Base-by-base conservation (phyloP, 2,797 vertebrate species). In the Propithecus deckenii region DNA sequence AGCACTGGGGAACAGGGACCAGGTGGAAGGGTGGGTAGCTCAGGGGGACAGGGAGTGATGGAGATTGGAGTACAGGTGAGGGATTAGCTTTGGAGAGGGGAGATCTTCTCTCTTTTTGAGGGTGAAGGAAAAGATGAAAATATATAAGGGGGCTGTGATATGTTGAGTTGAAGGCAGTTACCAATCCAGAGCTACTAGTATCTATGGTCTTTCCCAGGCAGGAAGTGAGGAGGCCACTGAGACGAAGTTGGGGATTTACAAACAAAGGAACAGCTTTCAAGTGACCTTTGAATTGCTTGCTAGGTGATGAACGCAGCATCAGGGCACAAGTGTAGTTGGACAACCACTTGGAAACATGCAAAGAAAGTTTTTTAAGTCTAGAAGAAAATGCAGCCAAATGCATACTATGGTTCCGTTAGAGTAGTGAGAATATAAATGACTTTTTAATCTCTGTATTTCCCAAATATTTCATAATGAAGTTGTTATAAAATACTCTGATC, bases 381-480 rank as follows among this genome's bases (percentile, higher is more conserved):
- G 35, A 76, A 85, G 61, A 81, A 96, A 96, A 81, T 38, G 13
- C 28, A 85, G 38, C 38, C 38, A 61, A 52, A 81, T 63, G 25
- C 28, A 87, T 5, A 17, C 50, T 25, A 8, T 38, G 46, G 12
- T 75, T 94, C 35, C 94, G 32, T 72, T 80, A 81, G 32, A 91
- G 25, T 23, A 75, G 32, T 35, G 30, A 88, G 32, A 80, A 67
- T 88, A 41, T 84, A 23, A 57, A 75, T 25, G 25, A 38, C 13
- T 81, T 84, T 92, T 72, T 75, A 41, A 41, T 92, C 11, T 83
- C n/a, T 43, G 9, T 74, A 43, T 86, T 93, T 85, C 55, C 50
- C 90, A 91, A 92, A 81, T 91, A 76, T 89, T 80, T 89, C 57
- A 43, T 46, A 71, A 43, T 30, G 61, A 93, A 80, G 6, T 80